Evolutionary conservation across 2,113 vertebrate species (phyloP).

Genomic region (Saccopteryx bilineata): DNA sequence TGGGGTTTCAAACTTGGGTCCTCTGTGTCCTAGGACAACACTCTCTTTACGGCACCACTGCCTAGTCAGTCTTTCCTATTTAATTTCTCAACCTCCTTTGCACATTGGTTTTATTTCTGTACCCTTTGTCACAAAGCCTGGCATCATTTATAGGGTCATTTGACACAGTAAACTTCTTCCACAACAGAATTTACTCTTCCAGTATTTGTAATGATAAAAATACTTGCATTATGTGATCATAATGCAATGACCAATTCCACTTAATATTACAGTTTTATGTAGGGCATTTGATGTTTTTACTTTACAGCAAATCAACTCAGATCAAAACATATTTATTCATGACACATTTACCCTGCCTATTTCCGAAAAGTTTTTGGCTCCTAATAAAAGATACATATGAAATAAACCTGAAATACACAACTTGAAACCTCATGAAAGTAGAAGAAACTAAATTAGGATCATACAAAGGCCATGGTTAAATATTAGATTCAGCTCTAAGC

Average conservation of each 20-base stretch:
- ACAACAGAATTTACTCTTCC: neutral
- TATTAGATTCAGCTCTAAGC: constrained; percentile 50
- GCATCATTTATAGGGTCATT: neutral
- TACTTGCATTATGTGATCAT: neutral
- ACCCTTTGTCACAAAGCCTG: neutral
- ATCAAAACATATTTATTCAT: constrained; percentile 39
- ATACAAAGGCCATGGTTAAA: constrained; percentile 16
- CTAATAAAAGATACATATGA: neutral
- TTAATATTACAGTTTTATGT: constrained; percentile 37
- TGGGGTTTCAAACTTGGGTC: no score
- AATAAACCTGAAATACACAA: constrained; percentile 45
- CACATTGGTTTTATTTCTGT: neutral
- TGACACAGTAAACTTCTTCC: neutral
- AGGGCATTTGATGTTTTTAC: neutral
- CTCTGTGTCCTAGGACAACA: no score
- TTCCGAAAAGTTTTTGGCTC: neutral
- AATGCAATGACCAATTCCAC: neutral
- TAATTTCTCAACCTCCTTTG: neutral
- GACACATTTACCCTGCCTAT: neutral
- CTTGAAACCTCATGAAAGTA: neutral
- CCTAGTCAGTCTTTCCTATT: neutral
- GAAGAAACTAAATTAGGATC: constrained; percentile 31
- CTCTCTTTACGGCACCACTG: no score
- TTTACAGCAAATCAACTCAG: constrained; percentile 37
- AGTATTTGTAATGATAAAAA: neutral